These are phyloP conservation scores for Laspeyria flexula DNA, from an alignment of 2,888 invertebrate genomes.

Conservation along the genomic window DNA sequence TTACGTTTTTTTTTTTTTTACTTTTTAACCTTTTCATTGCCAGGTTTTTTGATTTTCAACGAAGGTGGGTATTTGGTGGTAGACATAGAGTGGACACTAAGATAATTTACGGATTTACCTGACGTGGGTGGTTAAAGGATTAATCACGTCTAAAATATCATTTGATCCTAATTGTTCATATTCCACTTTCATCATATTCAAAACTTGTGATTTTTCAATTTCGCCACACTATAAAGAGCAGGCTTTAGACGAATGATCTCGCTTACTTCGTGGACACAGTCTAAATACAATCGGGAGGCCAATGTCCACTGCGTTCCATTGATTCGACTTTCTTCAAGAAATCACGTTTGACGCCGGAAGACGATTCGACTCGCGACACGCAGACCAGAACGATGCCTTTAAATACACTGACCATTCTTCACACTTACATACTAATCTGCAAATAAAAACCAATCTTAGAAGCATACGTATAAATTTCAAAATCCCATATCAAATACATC, in stretches of 20 bases:
- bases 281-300: conserved; percentile 71
- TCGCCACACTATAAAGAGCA: background rate
- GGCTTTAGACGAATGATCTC: background rate
- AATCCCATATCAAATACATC: background rate
- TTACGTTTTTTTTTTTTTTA: no score
- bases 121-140: no score
- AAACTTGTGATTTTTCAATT: no score
- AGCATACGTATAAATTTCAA: background rate
- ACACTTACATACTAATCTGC: conserved; percentile 26
- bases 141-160: no score
- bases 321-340: conserved; percentile 82
- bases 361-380: conserved; percentile 78
- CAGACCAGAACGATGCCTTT: conserved; percentile 72
- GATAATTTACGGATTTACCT: no score
- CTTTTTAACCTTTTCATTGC: no score
- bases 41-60: no score
- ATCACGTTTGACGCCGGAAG: conserved; percentile 84
- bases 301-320: conserved; percentile 82
- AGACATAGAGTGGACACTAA: no score
- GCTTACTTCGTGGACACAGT: conserved; percentile 36
- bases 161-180: no score
- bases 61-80: no score
- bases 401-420: conserved; percentile 60
- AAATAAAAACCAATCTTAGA: conserved; percentile 44
- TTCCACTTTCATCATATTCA: no score